Evolutionary conservation across 35 echinoderm and acorn worm genomes (phyloP).

Genomic region (Heliocidaris tuberculata): DNA sequence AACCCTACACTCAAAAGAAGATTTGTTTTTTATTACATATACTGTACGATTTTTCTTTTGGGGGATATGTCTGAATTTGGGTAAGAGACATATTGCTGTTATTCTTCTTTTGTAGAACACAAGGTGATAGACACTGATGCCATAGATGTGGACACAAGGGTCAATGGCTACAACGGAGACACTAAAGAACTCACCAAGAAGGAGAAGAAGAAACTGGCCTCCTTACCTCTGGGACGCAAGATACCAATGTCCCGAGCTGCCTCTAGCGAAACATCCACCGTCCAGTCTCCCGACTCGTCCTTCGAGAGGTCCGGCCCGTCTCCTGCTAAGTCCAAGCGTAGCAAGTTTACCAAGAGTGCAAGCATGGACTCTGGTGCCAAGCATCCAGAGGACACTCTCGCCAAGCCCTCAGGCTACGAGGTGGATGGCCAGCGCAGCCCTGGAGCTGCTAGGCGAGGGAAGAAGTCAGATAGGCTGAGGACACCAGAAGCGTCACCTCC

Average conservation of each 20-base stretch:
- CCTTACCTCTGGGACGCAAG: conserved; percentile 75
- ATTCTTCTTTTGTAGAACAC: conserved; percentile 63
- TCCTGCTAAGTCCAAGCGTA: conserved; percentile 78
- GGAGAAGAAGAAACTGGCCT: conserved; percentile 77
- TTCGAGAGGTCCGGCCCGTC: conserved; percentile 42
- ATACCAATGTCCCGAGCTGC: conserved; percentile 68
- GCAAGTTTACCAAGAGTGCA: conserved; percentile 87
- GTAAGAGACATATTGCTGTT: background rate
- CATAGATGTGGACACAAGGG: conserved; percentile 52
- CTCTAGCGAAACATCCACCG: conserved; percentile 63
- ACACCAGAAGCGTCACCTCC: conserved; percentile 73
- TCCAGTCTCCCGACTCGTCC: conserved; percentile 53
- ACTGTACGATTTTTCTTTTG: background rate
- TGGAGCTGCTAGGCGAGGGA: conserved; percentile 52
- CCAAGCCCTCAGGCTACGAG: conserved; percentile 40
- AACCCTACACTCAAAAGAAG: too few relatives aligned
- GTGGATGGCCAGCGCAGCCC: conserved; percentile 77
- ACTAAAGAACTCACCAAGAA: conserved; percentile 37
- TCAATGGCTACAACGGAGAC: conserved; percentile 67
- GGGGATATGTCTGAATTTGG: background rate
- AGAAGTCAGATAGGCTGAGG: conserved; percentile 52
- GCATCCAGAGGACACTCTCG: conserved; percentile 39
- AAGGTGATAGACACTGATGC: conserved; percentile 69
- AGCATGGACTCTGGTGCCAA: conserved; percentile 79
- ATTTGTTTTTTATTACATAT: too few relatives aligned